These are phyloP conservation scores for Melanocharis versteri DNA, from an alignment of 2,113 vertebrate genomes.

Conservation along the genomic window DNA sequence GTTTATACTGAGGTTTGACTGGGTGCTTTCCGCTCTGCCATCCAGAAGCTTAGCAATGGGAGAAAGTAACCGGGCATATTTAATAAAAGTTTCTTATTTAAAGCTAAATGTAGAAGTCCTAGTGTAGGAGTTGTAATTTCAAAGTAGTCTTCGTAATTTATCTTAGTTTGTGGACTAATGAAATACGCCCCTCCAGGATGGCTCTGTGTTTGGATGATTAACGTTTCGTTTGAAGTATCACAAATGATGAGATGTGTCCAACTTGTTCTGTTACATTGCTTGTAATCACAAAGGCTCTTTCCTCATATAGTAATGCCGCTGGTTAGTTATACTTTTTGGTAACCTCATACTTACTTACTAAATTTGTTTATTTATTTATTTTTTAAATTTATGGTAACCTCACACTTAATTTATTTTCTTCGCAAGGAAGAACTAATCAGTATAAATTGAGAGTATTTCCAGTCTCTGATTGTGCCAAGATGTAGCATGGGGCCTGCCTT, in stretches of 20 bases:
- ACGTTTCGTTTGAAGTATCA: not conserved
- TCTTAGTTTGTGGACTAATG: not conserved
- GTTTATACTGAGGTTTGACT: not conserved
- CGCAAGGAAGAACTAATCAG: not conserved
- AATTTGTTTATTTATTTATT: not conserved
- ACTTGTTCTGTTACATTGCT: not conserved
- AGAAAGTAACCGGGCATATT: not conserved
- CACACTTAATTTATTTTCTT: not conserved
- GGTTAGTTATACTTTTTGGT: not conserved
- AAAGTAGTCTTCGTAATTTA: not conserved
- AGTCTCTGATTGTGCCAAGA: not conserved
- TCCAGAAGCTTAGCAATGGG: not conserved
- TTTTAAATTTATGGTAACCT: not conserved
- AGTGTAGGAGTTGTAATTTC: not conserved
- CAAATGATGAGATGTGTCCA: not conserved
- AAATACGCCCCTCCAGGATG: not conserved
- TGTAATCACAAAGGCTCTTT: not conserved
- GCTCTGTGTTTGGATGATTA: not conserved
- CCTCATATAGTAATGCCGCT: not conserved
- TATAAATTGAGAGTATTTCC: not conserved
- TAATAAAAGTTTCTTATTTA: not conserved
- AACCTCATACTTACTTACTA: not conserved
- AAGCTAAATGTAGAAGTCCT: not conserved
- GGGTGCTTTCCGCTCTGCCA: fast-evolving
- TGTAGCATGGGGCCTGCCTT: not conserved